Evolutionary conservation across 1,140 invertebrate species (phyloP).

Genomic region (Bathynomus jamesi): DNA sequence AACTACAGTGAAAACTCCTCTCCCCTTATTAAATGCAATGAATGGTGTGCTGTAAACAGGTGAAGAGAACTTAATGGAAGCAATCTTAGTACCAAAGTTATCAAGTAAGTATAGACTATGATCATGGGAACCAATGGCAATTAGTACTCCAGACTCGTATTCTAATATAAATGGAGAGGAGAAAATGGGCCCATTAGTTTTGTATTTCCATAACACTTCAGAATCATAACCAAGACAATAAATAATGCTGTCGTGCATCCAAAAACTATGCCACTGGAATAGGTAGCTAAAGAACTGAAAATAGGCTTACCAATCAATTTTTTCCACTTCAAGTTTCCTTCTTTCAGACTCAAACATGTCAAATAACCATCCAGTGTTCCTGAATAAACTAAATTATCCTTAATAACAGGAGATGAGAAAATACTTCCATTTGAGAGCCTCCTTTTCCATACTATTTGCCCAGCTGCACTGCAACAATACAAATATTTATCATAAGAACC

Average conservation of each 20-base stretch:
- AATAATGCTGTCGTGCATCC: not conserved
- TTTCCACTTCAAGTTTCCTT: not conserved
- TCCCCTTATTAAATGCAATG: not conserved
- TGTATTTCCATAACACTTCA: not conserved
- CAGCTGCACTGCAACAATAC: not conserved
- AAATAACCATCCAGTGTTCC: not conserved
- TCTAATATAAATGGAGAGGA: not conserved
- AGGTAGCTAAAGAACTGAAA: not conserved
- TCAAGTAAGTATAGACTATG: not conserved
- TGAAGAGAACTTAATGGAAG: not conserved
- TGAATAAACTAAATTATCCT: not conserved
- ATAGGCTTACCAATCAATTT: not conserved
- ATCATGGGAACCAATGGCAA: not conserved
- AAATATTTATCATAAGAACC: not conserved
- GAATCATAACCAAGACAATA: not conserved
- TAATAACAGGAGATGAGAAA: not conserved
- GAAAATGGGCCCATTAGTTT: not conserved
- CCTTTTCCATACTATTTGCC: not conserved
- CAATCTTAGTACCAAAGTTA: not conserved
- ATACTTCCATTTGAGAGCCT: not conserved
- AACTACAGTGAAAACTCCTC: not conserved
- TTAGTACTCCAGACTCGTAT: not conserved
- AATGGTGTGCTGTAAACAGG: not conserved
- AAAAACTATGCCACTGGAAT: not conserved
- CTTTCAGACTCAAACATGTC: not conserved